These are phyloP conservation scores for Tamias sibiricus DNA, from an alignment of 2,113 vertebrate genomes.

Conservation along the genomic window DNA sequence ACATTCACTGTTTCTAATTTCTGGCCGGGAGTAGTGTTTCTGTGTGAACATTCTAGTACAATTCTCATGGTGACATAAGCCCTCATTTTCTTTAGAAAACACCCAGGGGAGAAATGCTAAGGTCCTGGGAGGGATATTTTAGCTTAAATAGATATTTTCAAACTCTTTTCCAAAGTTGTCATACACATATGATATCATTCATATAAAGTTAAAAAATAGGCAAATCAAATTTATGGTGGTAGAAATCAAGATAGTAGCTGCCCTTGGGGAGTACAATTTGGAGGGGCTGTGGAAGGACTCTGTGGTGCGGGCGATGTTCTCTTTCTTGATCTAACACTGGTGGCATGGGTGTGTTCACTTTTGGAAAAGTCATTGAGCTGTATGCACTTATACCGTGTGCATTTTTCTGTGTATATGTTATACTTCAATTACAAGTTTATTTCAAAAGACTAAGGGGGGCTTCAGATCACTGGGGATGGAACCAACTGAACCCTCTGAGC, in stretches of 20 bases:
- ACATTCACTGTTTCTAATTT: not conserved
- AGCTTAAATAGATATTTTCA: not conserved
- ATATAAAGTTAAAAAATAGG: not conserved
- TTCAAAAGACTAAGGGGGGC: not conserved
- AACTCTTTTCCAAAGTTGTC: not conserved
- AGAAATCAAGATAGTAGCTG: not conserved
- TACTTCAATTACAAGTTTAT: not conserved
- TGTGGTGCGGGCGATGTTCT: not conserved
- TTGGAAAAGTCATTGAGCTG: not conserved
- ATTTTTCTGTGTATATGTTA: not conserved
- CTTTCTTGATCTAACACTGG: not conserved
- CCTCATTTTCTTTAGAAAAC: not conserved
- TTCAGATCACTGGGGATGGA: not conserved
- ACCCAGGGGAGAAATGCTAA: not conserved
- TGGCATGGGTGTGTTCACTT: not conserved
- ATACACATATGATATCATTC: not conserved
- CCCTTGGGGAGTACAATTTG: fast-evolving
- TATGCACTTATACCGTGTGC: not conserved
- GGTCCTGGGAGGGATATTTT: not conserved
- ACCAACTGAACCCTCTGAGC: not conserved
- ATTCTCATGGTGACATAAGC: not conserved
- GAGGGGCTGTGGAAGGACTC: not conserved
- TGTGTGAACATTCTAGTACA: not conserved
- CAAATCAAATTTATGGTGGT: not conserved
- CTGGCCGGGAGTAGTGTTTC: not conserved